Percentiles rank a stretch among this genome's conserved stretches.
phyloP scores from a whole-genome alignment of 2,797 vertebrate genomes.

The Lutjanus argentimaculatus region DNA sequence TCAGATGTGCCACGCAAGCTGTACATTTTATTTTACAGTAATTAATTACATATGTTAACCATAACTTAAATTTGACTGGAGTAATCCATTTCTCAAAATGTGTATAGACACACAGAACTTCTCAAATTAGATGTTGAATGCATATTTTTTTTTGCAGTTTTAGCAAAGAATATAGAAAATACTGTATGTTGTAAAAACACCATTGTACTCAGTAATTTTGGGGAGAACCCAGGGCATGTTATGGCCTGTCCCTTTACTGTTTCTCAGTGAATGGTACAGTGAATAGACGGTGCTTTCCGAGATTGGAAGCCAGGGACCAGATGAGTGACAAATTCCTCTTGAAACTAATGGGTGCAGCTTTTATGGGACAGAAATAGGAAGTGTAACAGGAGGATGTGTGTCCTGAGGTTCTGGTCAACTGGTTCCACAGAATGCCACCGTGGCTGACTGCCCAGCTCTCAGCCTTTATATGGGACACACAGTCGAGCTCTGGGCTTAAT shows the following conservation, averaged over 20 bases:
- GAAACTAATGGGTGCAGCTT: constrained; percentile 39
- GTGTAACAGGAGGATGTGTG: constrained; percentile 68
- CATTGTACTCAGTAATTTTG: not conserved
- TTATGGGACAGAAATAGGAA: constrained; percentile 76
- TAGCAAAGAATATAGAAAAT: not conserved
- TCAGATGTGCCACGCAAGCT: not conserved
- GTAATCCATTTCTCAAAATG: constrained; percentile 8
- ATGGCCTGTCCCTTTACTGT: not conserved
- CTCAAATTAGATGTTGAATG: not conserved
- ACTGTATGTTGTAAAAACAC: not conserved
- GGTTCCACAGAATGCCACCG: constrained; percentile 68
- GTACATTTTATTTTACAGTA: constrained; percentile 16
- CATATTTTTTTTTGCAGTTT: not conserved
- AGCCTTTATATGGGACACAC: constrained; percentile 61
- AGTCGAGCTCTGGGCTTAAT: constrained; percentile 54
- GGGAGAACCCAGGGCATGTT: not conserved
- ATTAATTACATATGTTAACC: not conserved
- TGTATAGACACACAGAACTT: not conserved
- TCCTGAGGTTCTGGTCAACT: constrained; percentile 71
- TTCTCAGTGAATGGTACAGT: not conserved
- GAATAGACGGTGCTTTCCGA: not conserved
- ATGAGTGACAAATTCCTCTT: constrained; percentile 42
- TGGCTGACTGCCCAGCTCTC: constrained; percentile 65
- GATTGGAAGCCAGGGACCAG: constrained; percentile 10
- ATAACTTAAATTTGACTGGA: constrained; percentile 5